Conservation (phyloP, 1,140 invertebrate genomes). For the Acromyrmex echinatior region DNA sequence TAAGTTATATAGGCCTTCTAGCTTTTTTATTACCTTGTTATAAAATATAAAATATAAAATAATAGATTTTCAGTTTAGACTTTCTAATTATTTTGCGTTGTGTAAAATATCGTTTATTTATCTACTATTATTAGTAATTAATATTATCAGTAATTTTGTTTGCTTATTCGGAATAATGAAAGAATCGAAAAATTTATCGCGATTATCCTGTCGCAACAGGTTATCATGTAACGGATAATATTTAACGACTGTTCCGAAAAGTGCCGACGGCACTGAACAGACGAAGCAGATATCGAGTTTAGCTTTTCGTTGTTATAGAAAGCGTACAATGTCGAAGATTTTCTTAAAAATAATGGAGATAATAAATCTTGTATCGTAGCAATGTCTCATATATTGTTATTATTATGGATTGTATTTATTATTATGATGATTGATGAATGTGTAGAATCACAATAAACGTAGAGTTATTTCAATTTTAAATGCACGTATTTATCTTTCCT, state of each 20-base stretch:
- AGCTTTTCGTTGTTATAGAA: slow-evolving; percentile 17
- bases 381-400: background rate
- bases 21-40: background rate
- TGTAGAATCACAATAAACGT: background rate
- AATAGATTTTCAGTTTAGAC: background rate
- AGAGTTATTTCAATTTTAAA: slow-evolving; percentile 7
- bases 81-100: background rate
- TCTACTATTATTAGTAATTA: background rate
- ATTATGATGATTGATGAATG: slow-evolving; percentile 11
- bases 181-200: slow-evolving; percentile 27
- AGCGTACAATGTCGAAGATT: slow-evolving; percentile 9
- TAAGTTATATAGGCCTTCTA: background rate
- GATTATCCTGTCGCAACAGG: slow-evolving; percentile 53
- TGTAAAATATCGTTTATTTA: background rate
- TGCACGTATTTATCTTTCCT: slow-evolving; percentile 2
- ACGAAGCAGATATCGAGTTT: slow-evolving; percentile 31
- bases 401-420: background rate
- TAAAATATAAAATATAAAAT: slow-evolving; percentile 21
- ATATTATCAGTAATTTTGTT: slow-evolving; percentile 16
- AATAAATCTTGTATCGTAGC: slow-evolving; percentile 7
- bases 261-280: slow-evolving; percentile 31
- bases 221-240: slow-evolving; percentile 38
- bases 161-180: background rate
- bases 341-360: slow-evolving; percentile 31
- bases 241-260: slow-evolving; percentile 36